These are phyloP conservation scores for Cyclophora albipunctata DNA, from an alignment of 2,888 invertebrate species.

Conservation along the genomic window DNA sequence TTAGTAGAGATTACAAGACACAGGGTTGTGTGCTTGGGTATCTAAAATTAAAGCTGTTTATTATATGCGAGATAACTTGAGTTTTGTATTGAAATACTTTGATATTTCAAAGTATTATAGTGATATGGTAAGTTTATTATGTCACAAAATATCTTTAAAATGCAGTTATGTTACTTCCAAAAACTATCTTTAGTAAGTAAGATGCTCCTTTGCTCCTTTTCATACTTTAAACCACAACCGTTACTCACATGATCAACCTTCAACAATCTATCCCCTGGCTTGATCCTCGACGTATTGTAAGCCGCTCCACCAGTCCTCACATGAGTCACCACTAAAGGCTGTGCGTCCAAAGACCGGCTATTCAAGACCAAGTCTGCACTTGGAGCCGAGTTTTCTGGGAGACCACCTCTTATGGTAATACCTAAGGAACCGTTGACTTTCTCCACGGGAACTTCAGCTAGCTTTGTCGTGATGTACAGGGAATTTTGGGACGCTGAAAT, in stretches of 20 bases:
- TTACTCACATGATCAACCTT: slow-evolving; percentile 86
- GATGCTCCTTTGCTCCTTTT: too few species aligned
- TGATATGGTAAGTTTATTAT: too few species aligned
- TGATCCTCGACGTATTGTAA: slow-evolving; percentile 91
- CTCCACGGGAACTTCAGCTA: slow-evolving; percentile 87
- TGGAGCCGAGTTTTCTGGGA: slow-evolving; percentile 71
- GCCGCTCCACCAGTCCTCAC: slow-evolving; percentile 93
- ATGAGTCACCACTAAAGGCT: slow-evolving; percentile 91
- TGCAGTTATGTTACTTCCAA: too few species aligned
- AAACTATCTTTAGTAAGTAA: too few species aligned
- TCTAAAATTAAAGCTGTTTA: too few species aligned
- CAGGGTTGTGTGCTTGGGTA: too few species aligned
- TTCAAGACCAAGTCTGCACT: slow-evolving; percentile 79
- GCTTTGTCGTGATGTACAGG: slow-evolving; percentile 83
- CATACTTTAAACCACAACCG: too few species aligned
- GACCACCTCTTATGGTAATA: slow-evolving; percentile 88
- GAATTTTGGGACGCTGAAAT: slow-evolving; percentile 80
- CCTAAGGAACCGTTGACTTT: slow-evolving; percentile 90
- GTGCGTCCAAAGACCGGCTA: slow-evolving; percentile 71
- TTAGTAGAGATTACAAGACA: too few species aligned
- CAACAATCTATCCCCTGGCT: slow-evolving; percentile 91
- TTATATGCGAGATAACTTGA: too few species aligned
- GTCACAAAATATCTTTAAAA: too few species aligned
- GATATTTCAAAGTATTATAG: too few species aligned
- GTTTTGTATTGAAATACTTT: too few species aligned